Evolutionary conservation across 1,140 invertebrate species (phyloP).

Genomic region (Globodera ellingtonae): DNA sequence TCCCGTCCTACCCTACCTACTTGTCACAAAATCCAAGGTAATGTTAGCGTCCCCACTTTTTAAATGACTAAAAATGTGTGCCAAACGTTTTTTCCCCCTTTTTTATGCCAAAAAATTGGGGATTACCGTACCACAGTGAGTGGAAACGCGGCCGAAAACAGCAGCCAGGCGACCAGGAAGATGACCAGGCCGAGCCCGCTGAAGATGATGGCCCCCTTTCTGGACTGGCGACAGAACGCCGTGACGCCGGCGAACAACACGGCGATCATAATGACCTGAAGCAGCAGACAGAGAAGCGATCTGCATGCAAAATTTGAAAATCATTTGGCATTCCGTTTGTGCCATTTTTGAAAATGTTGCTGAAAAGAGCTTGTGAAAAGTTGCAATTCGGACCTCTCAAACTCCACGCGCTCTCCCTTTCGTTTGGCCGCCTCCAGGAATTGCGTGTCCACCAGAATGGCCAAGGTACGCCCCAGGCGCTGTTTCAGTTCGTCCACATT

Average conservation of each 20-base stretch:
- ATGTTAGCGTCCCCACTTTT: neutral
- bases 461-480: slow-evolving; percentile 11
- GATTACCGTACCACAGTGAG: slow-evolving; percentile 34
- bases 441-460: slow-evolving; percentile 27
- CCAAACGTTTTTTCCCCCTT: neutral
- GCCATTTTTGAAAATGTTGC: neutral
- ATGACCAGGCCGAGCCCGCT: slow-evolving; percentile 49
- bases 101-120: neutral
- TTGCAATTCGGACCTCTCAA: slow-evolving; percentile 27
- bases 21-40: slow-evolving; percentile 4
- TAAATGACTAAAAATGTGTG: neutral
- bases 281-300: slow-evolving; percentile 45
- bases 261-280: slow-evolving; percentile 44
- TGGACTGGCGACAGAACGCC: slow-evolving; percentile 47
- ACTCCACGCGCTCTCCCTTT: slow-evolving; percentile 33
- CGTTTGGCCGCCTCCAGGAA: slow-evolving; percentile 26
- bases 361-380: neutral
- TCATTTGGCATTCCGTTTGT: neutral
- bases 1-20: no score
- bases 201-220: slow-evolving; percentile 44
- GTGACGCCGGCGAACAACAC: slow-evolving; percentile 52
- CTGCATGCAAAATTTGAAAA: slow-evolving; percentile 30
- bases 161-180: slow-evolving; percentile 47
- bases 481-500: slow-evolving; percentile 40
- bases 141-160: slow-evolving; percentile 51